A percentile compares a stretch with the other conserved stretches of the same genome.
phyloP scores from a whole-genome alignment of 2,888 invertebrate genomes.

The Blomia tropicalis region DNA sequence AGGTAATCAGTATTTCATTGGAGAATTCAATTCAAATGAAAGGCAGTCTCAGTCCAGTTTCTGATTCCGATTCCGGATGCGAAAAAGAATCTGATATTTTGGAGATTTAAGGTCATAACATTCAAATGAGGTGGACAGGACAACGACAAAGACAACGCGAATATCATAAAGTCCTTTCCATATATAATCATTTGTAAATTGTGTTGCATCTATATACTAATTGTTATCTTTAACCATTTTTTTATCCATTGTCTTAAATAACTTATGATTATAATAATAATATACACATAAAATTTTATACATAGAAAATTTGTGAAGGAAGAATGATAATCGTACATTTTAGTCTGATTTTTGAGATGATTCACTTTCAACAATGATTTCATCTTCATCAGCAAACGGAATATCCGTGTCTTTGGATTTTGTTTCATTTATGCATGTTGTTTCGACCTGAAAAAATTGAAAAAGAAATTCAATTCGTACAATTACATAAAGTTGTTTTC shows the following conservation, averaged over 20 bases:
- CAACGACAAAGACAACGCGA: neutral
- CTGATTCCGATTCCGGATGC: too few relatives aligned
- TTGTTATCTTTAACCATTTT: neutral
- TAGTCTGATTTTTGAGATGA: neutral
- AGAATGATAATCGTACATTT: neutral
- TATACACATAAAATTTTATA: neutral
- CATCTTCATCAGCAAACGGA: conserved; percentile 3
- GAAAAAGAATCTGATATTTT: neutral
- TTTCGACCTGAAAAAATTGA: too few relatives aligned
- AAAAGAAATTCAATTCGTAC: neutral
- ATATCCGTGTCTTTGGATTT: neutral
- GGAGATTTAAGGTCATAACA: too few relatives aligned
- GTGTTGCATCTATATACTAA: neutral
- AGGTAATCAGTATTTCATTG: neutral
- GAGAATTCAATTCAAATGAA: neutral
- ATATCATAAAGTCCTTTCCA: neutral
- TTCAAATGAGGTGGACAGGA: neutral
- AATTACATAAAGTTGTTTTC: neutral
- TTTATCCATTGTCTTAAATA: neutral
- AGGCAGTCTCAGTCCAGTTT: neutral
- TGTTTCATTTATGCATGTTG: neutral
- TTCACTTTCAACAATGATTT: too few relatives aligned
- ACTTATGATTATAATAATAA: neutral
- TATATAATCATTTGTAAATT: neutral
- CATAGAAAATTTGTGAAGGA: neutral